phyloP scores from a whole-genome alignment of 2,888 invertebrate genomes.

The Tigriopus californicus region DNA sequence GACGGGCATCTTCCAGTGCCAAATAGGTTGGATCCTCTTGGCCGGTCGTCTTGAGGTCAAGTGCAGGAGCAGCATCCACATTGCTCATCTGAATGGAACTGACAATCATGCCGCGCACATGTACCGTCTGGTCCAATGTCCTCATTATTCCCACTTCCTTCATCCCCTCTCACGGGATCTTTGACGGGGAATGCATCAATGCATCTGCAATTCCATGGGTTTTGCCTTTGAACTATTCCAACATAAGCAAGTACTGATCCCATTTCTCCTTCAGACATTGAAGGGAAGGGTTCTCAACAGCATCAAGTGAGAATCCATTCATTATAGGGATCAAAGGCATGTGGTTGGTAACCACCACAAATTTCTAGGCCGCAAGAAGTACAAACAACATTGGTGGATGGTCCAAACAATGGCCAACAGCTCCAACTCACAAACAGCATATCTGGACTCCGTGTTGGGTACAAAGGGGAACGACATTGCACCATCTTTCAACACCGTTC shows the following conservation, averaged over 20 bases:
- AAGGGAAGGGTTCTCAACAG: not conserved
- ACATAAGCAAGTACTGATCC: not conserved
- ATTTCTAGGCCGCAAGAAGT: not conserved
- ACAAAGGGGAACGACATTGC: not conserved
- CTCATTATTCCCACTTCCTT: not conserved
- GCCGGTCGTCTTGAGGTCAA: not conserved
- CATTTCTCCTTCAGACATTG: not conserved
- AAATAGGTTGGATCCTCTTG: not conserved
- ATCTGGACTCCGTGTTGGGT: not conserved
- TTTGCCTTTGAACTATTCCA: not conserved
- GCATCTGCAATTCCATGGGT: not conserved
- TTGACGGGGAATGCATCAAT: not conserved
- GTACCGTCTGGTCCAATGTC: not conserved
- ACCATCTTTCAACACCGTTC: not conserved
- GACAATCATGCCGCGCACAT: not conserved
- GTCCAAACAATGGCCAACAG: not conserved
- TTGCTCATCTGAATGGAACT: not conserved
- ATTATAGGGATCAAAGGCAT: not conserved
- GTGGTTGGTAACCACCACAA: not conserved
- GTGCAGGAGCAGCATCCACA: not conserved
- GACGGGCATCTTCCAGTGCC: not conserved
- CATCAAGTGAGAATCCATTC: not conserved
- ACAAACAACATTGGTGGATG: not conserved
- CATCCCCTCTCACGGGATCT: not conserved
- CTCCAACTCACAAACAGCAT: not conserved